These are phyloP conservation scores for Ceyx cyanopectus DNA, from an alignment of 2,113 vertebrate species.

Conservation along the genomic window DNA sequence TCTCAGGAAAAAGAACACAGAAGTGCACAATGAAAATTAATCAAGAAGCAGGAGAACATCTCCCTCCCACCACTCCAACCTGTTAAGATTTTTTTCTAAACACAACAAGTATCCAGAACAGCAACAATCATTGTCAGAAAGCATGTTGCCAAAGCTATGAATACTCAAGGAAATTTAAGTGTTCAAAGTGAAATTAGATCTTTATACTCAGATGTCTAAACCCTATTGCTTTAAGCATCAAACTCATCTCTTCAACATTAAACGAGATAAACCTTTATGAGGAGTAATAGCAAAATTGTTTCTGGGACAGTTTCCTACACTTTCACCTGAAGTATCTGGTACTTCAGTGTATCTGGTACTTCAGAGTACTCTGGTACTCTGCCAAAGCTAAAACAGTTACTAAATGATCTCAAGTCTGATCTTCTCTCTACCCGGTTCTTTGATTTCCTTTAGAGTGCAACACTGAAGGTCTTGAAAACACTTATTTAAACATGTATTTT, in stretches of 20 bases:
- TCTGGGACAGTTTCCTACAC: background rate
- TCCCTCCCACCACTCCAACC: background rate
- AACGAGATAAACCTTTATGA: background rate
- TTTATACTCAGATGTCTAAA: background rate
- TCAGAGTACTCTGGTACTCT: background rate
- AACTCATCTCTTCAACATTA: background rate
- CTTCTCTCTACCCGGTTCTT: background rate
- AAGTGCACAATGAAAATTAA: background rate
- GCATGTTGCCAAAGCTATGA: background rate
- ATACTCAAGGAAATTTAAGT: background rate
- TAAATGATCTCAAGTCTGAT: background rate
- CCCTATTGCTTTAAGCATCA: background rate
- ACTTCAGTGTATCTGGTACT: too few species aligned
- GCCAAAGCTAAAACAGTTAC: background rate
- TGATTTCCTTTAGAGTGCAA: background rate
- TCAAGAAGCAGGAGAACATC: background rate
- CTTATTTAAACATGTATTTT: background rate
- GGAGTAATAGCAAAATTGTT: background rate
- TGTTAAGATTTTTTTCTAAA: background rate
- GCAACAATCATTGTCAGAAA: background rate
- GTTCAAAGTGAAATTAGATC: background rate
- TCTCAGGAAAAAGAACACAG: background rate
- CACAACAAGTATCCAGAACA: rapidly evolving
- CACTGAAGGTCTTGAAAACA: background rate
- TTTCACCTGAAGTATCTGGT: background rate